These are phyloP conservation scores for Coelopa pilipes DNA, from an alignment of 2,888 invertebrate species.

Conservation along the genomic window DNA sequence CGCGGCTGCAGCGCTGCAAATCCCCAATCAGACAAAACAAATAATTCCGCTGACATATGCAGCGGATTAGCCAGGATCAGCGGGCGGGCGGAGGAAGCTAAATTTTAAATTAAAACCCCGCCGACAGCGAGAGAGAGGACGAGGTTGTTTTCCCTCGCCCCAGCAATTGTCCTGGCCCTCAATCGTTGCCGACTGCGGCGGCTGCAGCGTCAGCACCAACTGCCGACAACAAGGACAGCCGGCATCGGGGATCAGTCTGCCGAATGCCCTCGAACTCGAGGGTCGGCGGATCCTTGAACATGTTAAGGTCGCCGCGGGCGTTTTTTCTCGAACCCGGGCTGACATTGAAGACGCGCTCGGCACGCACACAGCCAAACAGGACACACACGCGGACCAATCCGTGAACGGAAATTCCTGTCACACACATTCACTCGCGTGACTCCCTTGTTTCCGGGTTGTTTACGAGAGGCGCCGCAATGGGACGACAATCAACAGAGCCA, in stretches of 20 bases:
- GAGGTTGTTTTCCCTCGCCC: background rate
- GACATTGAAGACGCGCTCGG: no score
- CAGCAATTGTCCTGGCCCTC: background rate
- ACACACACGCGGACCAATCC: background rate
- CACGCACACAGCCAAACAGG: background rate
- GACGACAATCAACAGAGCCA: background rate
- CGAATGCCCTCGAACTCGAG: background rate
- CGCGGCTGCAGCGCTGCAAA: constrained; percentile 51
- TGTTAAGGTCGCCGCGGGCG: no score
- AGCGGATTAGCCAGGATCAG: constrained; percentile 15
- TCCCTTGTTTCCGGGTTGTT: constrained; percentile 26
- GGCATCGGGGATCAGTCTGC: background rate
- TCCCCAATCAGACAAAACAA: constrained; percentile 67
- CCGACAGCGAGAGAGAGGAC: background rate
- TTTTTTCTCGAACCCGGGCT: no score
- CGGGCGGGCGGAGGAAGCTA: background rate
- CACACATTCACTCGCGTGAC: constrained; percentile 22
- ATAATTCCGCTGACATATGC: constrained; percentile 49
- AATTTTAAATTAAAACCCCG: constrained; percentile 31
- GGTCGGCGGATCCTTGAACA: no score
- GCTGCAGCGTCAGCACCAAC: background rate
- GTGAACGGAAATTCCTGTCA: constrained; percentile 27
- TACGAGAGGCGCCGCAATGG: constrained; percentile 6
- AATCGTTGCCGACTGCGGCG: background rate
- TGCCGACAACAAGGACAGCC: background rate